Evolutionary conservation across 2,888 invertebrate genomes (phyloP).

Genomic region (Hanleya hanleyi): DNA sequence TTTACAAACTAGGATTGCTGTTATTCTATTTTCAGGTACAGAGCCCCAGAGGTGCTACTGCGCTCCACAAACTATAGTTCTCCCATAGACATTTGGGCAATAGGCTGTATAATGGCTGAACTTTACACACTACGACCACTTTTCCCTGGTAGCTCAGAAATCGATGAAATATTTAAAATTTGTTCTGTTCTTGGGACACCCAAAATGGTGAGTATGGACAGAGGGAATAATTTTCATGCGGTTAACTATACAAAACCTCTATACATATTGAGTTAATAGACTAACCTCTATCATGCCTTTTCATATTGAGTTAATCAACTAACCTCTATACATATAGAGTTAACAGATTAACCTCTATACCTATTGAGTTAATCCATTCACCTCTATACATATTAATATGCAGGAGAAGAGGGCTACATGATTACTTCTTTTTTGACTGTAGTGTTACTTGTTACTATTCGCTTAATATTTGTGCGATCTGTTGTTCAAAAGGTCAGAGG

Average conservation of each 20-base stretch:
- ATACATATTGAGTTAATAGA: constrained; percentile 10
- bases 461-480: too few species aligned
- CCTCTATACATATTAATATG: too few species aligned
- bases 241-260: neutral
- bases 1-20: too few species aligned
- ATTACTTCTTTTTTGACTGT: too few species aligned
- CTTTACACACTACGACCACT: constrained; percentile 95
- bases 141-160: constrained; percentile 97
- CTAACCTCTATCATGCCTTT: too few species aligned
- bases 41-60: constrained; percentile 94
- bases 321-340: too few species aligned
- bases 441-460: too few species aligned
- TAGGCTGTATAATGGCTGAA: constrained; percentile 98
- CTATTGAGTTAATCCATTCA: too few species aligned
- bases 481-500: too few species aligned
- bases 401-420: too few species aligned
- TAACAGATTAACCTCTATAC: too few species aligned
- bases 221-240: neutral
- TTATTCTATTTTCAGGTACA: constrained; percentile 86
- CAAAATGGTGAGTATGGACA: constrained; percentile 79
- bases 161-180: constrained; percentile 96
- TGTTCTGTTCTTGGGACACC: constrained; percentile 95
- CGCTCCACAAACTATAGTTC: constrained; percentile 97
- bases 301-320: too few species aligned
- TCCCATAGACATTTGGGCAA: constrained; percentile 98